Base-by-base conservation (phyloP, 1,140 invertebrate genomes). In the Trichonephila clavata region DNA sequence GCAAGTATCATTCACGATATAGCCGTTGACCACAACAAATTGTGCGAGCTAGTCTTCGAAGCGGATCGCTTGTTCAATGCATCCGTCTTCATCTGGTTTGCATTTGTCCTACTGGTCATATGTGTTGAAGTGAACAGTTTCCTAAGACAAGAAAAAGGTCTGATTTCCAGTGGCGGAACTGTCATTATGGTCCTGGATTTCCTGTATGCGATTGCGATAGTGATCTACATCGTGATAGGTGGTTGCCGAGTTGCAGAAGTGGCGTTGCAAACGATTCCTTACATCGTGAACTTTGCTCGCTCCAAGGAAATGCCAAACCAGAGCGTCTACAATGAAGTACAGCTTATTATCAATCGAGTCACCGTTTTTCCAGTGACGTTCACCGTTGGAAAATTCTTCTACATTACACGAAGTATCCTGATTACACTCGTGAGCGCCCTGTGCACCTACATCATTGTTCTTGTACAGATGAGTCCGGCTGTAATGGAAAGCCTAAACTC, bases 241-340 rank as follows among this genome's bases (percentile, higher is more conserved):
- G 93, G 93, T 2, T 94, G 93, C n/a, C 71, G 93, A 2, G 93
- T 94, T 10, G 93, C 93, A 80, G 93, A 94, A 68, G 93, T 94
- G 80, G 93, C 93, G 6, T 39, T 94, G 27, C 93, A 94, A 43
- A 94, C 93, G 24, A 94, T 94, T 43, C 93, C 93, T 20, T 94
- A 94, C 87, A 89, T 94, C 24, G 93, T 94, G 7, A 94, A 94
- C 65, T 93, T 93, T 43, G 92, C 92, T 20, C 63, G 83, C 1
- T 91, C 93, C 77, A 91, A 91, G 60, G 93, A 94, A 21, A 94
- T 94, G 93, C 93, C 93, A 24, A 94, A 24, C 61, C 93, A 94
- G 65, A 68, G 86, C 59, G 89, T 94, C 20, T 94, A 91, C 84
- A 94, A 94, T 59, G 93, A 94, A 77, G 88, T 94, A 32, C 93